These are phyloP conservation scores for Schizaphis graminum DNA, from an alignment of 2,888 invertebrate species.

Conservation along the genomic window DNA sequence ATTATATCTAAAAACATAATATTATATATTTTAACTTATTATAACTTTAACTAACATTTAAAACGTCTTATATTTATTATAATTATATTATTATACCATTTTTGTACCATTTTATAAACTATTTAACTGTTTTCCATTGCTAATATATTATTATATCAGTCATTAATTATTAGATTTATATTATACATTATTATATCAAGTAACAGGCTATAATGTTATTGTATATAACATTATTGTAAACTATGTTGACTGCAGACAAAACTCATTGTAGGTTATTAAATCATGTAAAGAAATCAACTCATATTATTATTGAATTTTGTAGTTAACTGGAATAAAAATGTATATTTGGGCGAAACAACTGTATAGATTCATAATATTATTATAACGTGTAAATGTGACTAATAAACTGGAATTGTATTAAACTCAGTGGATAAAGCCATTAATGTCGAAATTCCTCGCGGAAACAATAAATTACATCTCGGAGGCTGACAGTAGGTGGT, in stretches of 20 bases:
- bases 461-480: constrained; percentile 45
- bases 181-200: not conserved
- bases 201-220: not conserved
- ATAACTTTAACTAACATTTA: not conserved
- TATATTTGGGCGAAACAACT: not conserved
- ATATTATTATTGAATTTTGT: not conserved
- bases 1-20: not conserved
- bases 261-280: not conserved
- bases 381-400: constrained; percentile 22
- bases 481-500: constrained; percentile 45
- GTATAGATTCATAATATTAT: not conserved
- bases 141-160: not conserved
- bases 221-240: not conserved
- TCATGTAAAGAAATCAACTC: not conserved
- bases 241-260: not conserved
- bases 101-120: not conserved
- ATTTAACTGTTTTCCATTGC: not conserved
- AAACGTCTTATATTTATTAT: not conserved
- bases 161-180: not conserved
- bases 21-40: not conserved
- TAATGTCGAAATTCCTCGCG: constrained; percentile 50
- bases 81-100: no score
- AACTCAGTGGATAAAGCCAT: constrained; percentile 29
- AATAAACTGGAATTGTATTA: constrained; percentile 50
- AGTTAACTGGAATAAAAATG: not conserved